phyloP scores from a whole-genome alignment of 2,888 invertebrate species.

The Heliconius ismenius region DNA sequence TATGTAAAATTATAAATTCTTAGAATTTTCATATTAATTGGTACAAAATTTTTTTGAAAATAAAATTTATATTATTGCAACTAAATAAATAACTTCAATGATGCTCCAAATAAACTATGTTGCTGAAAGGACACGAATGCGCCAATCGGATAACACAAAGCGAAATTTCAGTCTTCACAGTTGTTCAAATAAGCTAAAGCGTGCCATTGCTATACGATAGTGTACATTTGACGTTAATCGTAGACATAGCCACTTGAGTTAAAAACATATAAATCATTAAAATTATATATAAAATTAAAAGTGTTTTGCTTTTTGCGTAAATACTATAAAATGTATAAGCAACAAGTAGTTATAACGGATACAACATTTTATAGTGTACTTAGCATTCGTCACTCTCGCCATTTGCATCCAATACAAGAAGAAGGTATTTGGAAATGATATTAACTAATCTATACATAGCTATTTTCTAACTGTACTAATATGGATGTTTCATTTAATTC shows the following conservation, averaged over 20 bases:
- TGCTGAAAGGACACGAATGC: conserved; percentile 38
- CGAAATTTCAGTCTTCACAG: conserved; percentile 61
- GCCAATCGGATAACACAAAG: conserved; percentile 34
- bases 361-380: conserved; percentile 66
- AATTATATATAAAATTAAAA: conserved; percentile 28
- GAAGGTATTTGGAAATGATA: conserved; percentile 49
- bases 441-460: background rate
- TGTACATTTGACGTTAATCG: conserved; percentile 47
- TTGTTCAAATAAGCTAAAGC: conserved; percentile 70
- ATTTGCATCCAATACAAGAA: conserved; percentile 68
- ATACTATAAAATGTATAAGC: conserved; percentile 59
- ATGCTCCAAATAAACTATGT: conserved; percentile 45
- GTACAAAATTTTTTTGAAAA: background rate
- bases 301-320: conserved; percentile 41
- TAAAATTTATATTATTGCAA: conserved; percentile 53
- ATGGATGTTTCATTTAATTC: background rate
- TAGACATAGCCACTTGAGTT: conserved; percentile 31
- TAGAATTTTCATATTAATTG: background rate
- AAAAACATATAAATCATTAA: conserved; percentile 20
- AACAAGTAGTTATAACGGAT: conserved; percentile 63
- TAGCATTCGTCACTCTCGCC: conserved; percentile 68
- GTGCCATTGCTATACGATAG: conserved; percentile 61
- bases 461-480: background rate
- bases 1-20: background rate
- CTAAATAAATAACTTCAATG: conserved; percentile 66